Base-by-base conservation (phyloP, 2,888 invertebrate genomes). In the Thymelicus acteon region DNA sequence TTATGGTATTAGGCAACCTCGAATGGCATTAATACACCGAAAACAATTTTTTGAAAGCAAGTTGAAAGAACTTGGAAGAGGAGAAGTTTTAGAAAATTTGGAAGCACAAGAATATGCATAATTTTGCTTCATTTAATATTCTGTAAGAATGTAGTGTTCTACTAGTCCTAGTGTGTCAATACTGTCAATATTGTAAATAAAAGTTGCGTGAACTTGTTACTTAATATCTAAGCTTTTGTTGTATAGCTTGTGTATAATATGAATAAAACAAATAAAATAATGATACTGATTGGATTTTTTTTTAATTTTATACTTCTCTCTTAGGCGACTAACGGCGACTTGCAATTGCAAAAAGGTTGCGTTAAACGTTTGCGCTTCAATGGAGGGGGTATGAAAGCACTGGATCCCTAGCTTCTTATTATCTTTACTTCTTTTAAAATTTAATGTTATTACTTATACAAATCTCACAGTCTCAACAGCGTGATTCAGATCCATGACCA, bases 1-100 rank as follows among this genome's bases (percentile, higher is more conserved):
- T 80, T 95, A 92, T 83, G 88, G 95, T 15, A 72, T 97, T 63
- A 90, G 97, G 66, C 95, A 95, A 75, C 96, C 95, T 73, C 94
- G 95, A 65, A 76, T 96, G 72, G 96, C 97, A 0, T 76, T 97
- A 60, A 91, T 96, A 1, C 91, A 95, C 10, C 95, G 97, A 77
- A 96, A 96, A 85, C 87, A 91, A 47, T 96, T 94, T 82, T 96
- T 97, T 85, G 95, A 96, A 83, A 81, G 88, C 8, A 89, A 88
- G 77, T 82, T 94, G 60, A 89, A 94, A 75, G 88, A 61, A 39
- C 39, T 62, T 48, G 66, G 66, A 48, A 71, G 67, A 19, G 61
- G 65, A 24, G 66, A 66, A 19, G 7, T 57, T 62, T 66, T 66
- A 57, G 71, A 71, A 66, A 48, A 62, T 12, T n/a, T 71, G 24